Conservation (phyloP, 2,888 invertebrate species). For the Erpobdella octoculata region DNA sequence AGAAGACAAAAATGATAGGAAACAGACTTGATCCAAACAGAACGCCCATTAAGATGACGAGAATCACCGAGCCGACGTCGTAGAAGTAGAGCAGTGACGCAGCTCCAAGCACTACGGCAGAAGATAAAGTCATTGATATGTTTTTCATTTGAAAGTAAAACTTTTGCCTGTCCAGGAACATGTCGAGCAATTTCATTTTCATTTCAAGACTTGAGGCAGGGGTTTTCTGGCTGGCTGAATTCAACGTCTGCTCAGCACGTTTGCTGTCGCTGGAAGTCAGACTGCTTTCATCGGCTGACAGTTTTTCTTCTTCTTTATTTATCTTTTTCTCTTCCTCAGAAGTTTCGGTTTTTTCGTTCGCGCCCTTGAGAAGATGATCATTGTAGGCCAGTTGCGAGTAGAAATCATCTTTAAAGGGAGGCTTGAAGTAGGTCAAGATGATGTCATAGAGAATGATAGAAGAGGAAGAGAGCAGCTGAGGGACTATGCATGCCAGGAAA, state of each 20-base stretch:
- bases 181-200: not conserved
- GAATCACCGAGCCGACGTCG: not conserved
- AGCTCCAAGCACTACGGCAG: not conserved
- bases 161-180: not conserved
- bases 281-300: not conserved
- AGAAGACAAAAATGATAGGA: not conserved
- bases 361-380: not conserved
- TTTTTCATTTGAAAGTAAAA: conserved; percentile 10
- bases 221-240: too few species aligned
- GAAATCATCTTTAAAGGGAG: conserved; percentile 26
- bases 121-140: not conserved
- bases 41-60: not conserved
- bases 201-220: not conserved
- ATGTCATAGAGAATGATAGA: conserved; percentile 39
- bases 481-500: conserved; percentile 32
- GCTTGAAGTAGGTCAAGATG: conserved; percentile 37
- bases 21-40: not conserved
- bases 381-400: not conserved
- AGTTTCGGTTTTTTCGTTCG: not conserved
- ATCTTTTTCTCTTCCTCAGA: not conserved
- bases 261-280: not conserved
- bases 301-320: not conserved
- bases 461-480: conserved; percentile 36
- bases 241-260: too few species aligned
- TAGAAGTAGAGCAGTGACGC: not conserved